Conservation (phyloP, 2,888 invertebrate genomes). For the Campaea margaritaria region DNA sequence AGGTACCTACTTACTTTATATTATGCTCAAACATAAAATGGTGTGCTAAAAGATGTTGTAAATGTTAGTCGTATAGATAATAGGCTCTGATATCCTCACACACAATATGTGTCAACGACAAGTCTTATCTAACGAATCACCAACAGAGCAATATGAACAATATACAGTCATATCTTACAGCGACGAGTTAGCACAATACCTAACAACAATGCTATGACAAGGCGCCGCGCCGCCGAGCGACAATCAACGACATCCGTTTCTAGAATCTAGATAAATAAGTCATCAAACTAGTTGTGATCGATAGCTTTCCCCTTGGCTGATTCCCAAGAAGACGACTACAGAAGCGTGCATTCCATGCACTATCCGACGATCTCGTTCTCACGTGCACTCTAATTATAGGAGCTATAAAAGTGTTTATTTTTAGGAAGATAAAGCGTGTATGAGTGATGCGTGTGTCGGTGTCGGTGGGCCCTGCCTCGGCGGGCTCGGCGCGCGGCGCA, state of each 20-base stretch:
- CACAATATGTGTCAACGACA: too few relatives aligned
- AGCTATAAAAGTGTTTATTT: slow-evolving; percentile 15
- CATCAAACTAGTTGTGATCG: slow-evolving; percentile 20
- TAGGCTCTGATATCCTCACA: too few relatives aligned
- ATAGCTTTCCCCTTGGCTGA: slow-evolving; percentile 8
- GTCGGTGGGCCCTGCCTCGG: too few relatives aligned
- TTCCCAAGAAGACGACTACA: neutral
- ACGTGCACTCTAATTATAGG: slow-evolving; percentile 6
- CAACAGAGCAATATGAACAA: too few relatives aligned
- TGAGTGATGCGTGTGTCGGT: too few relatives aligned
- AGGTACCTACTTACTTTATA: too few relatives aligned
- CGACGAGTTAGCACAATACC: neutral
- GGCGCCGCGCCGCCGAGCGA: neutral
- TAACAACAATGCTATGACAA: neutral
- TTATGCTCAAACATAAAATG: too few relatives aligned
- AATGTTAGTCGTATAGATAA: too few relatives aligned
- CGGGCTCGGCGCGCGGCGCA: too few relatives aligned
- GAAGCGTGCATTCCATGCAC: slow-evolving; percentile 9
- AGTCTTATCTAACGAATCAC: too few relatives aligned
- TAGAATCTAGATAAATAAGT: slow-evolving; percentile 20
- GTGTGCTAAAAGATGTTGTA: too few relatives aligned
- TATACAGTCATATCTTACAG: too few relatives aligned
- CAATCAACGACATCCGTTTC: neutral
- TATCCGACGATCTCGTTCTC: neutral
- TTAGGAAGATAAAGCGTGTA: neutral